phyloP scores from a whole-genome alignment of 2,113 vertebrate genomes.

The Hydrochoerus hydrochaeris region DNA sequence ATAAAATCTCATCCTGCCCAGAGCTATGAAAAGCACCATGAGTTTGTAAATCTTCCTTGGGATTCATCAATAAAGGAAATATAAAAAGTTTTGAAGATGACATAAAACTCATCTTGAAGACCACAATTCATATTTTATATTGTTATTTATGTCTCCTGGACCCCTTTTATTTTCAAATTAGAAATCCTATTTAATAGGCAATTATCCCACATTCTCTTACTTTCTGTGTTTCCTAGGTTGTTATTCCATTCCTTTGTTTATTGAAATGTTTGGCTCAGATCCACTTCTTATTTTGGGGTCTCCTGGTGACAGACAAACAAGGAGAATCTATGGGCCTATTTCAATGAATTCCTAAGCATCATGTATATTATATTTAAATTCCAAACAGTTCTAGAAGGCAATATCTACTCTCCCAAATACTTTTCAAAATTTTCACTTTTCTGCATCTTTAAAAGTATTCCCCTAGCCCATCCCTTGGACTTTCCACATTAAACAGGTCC shows the following conservation, averaged over 20 bases:
- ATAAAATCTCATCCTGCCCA: not conserved
- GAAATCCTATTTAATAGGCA: not conserved
- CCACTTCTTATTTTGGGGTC: not conserved
- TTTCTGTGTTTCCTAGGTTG: not conserved
- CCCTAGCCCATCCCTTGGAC: not conserved
- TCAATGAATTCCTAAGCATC: not conserved
- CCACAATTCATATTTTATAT: not conserved
- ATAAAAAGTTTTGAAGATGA: not conserved
- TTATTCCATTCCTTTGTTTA: not conserved
- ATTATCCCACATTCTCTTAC: not conserved
- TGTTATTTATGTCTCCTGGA: not conserved
- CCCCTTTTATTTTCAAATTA: not conserved
- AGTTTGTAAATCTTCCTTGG: not conserved
- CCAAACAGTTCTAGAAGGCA: not conserved
- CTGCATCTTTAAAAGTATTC: not conserved
- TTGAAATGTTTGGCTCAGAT: not conserved
- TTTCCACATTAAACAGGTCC: not conserved
- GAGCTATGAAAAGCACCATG: not conserved
- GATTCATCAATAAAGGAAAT: not conserved
- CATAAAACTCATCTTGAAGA: slow-evolving; percentile 16
- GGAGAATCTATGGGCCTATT: not conserved
- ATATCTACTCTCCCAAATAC: not conserved
- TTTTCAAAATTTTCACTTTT: not conserved
- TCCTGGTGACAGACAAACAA: not conserved
- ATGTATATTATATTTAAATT: not conserved